Percentiles rank a stretch among this genome's conserved stretches.
These are phyloP conservation scores for Branchipolynoe longqiensis DNA, from an alignment of 2,888 invertebrate genomes.

Conservation along the genomic window DNA sequence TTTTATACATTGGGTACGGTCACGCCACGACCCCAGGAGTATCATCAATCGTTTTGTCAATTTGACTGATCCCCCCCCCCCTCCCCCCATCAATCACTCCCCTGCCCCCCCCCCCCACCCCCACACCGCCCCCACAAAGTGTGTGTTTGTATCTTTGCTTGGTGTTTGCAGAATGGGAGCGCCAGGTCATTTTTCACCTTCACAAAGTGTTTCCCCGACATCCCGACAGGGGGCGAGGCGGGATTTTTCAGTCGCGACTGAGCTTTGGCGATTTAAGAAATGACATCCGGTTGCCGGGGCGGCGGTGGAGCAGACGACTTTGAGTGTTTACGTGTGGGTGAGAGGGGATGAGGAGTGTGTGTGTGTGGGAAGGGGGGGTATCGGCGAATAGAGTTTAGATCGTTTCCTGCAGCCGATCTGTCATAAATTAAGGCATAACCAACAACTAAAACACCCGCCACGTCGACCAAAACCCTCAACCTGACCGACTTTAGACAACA, in stretches of 20 bases:
- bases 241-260: conserved; percentile 6
- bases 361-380: too few relatives aligned
- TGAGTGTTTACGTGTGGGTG: too few relatives aligned
- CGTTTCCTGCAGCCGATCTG: conserved; percentile 29
- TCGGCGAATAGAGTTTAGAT: conserved; percentile 3
- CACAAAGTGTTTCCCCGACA: conserved; percentile 31
- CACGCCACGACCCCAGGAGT: neutral
- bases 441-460: too few relatives aligned
- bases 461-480: too few relatives aligned
- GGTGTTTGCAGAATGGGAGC: too few relatives aligned
- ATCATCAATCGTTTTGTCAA: conserved; percentile 46
- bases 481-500: too few relatives aligned
- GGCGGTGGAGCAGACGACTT: too few relatives aligned
- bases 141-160: too few relatives aligned
- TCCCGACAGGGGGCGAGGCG: conserved; percentile 15
- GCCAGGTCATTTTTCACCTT: conserved; percentile 40
- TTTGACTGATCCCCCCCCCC: conserved; percentile 27
- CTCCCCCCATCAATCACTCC: too few relatives aligned
- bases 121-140: too few relatives aligned
- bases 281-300: conserved; percentile 28
- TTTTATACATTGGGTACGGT: conserved; percentile 17
- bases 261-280: conserved; percentile 33
- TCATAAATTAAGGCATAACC: conserved; percentile 42
- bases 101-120: too few relatives aligned
- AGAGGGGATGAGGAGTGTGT: too few relatives aligned